phyloP scores from a whole-genome alignment of 1,140 invertebrate species.

The Drosophila sturtevanti region DNA sequence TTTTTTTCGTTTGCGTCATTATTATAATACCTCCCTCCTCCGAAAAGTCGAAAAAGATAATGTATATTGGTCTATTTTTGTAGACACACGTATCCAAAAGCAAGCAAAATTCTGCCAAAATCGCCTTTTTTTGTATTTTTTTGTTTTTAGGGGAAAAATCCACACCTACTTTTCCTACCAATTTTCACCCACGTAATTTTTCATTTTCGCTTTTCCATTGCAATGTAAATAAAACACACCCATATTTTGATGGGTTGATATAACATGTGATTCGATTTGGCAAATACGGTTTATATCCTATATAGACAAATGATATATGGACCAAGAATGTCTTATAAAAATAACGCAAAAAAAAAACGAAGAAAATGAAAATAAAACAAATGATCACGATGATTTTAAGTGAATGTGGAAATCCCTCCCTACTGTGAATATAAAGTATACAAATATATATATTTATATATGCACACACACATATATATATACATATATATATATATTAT shows the following conservation, averaged over 20 bases:
- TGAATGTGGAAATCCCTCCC: not conserved
- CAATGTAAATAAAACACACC: conserved; percentile 58
- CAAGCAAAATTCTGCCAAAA: conserved; percentile 21
- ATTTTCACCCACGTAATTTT: conserved; percentile 34
- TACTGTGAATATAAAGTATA: not conserved
- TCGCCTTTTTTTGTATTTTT: conserved; percentile 22
- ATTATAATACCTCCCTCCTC: not conserved
- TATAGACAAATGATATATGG: not conserved
- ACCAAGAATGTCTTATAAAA: not conserved
- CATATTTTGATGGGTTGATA: conserved; percentile 8
- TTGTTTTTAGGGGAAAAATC: conserved; percentile 13
- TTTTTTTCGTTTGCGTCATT: conserved; percentile 2
- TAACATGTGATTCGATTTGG: conserved; percentile 39
- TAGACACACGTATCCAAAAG: conserved; percentile 38
- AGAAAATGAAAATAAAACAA: not conserved
- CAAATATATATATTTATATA: no score
- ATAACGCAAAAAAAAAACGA: not conserved
- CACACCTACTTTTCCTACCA: conserved; percentile 48
- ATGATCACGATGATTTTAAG: not conserved
- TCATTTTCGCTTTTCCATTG: conserved; percentile 13
- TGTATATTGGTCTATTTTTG: conserved; percentile 55
- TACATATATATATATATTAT: no score
- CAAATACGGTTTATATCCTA: conserved; percentile 1
- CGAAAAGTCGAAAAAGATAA: conserved; percentile 42
- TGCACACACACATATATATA: no score